phyloP scores from a whole-genome alignment of 2,888 invertebrate species.

The Teleiodes luculella region DNA sequence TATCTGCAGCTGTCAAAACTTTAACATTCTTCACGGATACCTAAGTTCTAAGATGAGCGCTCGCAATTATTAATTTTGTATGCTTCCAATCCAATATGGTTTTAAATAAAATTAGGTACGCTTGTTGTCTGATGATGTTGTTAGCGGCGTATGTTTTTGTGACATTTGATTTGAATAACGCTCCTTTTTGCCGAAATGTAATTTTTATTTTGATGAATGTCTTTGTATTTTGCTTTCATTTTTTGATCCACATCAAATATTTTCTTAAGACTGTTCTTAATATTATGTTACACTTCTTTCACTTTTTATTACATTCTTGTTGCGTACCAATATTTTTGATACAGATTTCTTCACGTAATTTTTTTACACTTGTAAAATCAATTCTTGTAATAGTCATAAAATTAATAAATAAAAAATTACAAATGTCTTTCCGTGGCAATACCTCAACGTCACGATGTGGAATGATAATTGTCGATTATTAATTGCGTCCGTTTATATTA shows the following conservation, averaged over 20 bases:
- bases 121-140: constrained; percentile 67
- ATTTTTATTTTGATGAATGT: constrained; percentile 39
- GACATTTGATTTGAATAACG: constrained; percentile 53
- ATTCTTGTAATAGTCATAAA: no score
- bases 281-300: not conserved
- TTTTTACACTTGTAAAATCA: no score
- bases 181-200: constrained; percentile 45
- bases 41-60: constrained; percentile 42
- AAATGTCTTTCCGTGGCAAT: constrained; percentile 31
- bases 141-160: constrained; percentile 59
- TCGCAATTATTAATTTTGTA: constrained; percentile 73
- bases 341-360: no score
- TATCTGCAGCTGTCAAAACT: constrained; percentile 46
- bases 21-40: constrained; percentile 22
- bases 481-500: constrained; percentile 68
- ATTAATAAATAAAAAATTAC: not conserved
- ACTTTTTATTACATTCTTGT: no score
- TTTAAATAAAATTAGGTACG: constrained; percentile 63
- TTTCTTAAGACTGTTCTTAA: constrained; percentile 1
- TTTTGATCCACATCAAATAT: constrained; percentile 13
- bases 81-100: constrained; percentile 67
- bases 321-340: no score
- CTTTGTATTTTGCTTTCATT: constrained; percentile 12
- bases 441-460: constrained; percentile 27
- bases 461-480: constrained; percentile 35